phyloP scores from a whole-genome alignment of 2,888 invertebrate species.

The Aquatica leii region DNA sequence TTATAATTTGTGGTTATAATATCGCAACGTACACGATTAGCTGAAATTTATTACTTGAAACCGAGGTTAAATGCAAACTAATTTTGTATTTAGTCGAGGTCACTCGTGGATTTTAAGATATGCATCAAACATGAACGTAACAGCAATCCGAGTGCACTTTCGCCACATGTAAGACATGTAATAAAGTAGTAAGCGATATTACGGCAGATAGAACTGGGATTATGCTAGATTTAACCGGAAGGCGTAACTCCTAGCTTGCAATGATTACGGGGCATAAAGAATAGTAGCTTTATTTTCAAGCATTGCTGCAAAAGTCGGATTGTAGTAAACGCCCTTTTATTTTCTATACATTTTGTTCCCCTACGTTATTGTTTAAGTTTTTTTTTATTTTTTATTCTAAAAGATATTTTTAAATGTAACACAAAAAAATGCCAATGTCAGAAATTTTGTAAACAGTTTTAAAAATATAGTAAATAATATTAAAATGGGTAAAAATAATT shows the following conservation, averaged over 20 bases:
- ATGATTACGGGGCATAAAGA: slow-evolving; percentile 34
- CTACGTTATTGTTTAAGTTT: no score
- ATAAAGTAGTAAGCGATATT: slow-evolving; percentile 27
- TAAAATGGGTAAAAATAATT: no score
- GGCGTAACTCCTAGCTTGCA: slow-evolving; percentile 21
- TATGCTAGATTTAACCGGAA: slow-evolving; percentile 28
- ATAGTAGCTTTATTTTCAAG: slow-evolving; percentile 27
- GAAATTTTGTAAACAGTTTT: no score
- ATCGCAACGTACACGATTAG: no score
- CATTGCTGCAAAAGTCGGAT: slow-evolving; percentile 21
- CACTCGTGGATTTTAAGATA: slow-evolving; percentile 4
- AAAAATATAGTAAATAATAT: no score
- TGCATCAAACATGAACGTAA: slow-evolving; percentile 14
- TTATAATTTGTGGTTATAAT: no score
- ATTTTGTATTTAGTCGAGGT: neutral
- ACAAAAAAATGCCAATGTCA: no score
- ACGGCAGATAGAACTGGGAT: slow-evolving; percentile 22
- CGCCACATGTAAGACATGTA: slow-evolving; percentile 20
- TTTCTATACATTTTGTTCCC: neutral
- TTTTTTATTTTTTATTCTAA: no score
- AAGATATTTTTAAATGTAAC: no score
- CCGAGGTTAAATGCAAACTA: neutral
- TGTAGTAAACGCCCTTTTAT: slow-evolving; percentile 18
- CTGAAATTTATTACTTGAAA: neutral
- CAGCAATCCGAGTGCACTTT: slow-evolving; percentile 15